Percentiles rank a stretch among this genome's conserved stretches.
These are phyloP conservation scores for Sesia bembeciformis DNA, from an alignment of 2,888 invertebrate species.

Conservation along the genomic window DNA sequence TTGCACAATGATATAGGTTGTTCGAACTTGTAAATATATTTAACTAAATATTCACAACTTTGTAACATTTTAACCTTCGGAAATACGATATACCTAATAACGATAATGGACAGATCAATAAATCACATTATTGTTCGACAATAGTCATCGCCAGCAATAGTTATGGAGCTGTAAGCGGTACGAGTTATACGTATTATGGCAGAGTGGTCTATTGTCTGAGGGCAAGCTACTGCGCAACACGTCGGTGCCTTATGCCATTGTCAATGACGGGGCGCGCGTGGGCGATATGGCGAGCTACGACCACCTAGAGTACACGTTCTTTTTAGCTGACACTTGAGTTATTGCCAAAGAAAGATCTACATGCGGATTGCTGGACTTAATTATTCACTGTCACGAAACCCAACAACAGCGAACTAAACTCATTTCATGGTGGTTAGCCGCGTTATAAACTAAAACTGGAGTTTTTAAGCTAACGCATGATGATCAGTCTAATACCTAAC, in stretches of 20 bases:
- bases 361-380: background rate
- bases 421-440: too few relatives aligned
- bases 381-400: background rate
- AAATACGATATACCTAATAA: constrained; percentile 20
- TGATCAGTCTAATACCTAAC: too few relatives aligned
- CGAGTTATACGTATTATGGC: constrained; percentile 34
- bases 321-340: constrained; percentile 16
- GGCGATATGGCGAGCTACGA: constrained; percentile 31
- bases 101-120: constrained; percentile 29
- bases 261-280: constrained; percentile 33
- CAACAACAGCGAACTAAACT: background rate
- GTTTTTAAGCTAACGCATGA: too few relatives aligned
- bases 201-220: constrained; percentile 51
- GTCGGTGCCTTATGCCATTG: constrained; percentile 37
- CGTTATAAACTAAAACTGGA: too few relatives aligned
- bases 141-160: constrained; percentile 31
- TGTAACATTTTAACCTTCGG: constrained; percentile 18
- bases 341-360: constrained; percentile 8
- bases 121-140: constrained; percentile 41
- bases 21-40: too few relatives aligned
- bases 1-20: too few relatives aligned
- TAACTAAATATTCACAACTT: background rate
- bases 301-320: constrained; percentile 8
- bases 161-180: constrained; percentile 27
- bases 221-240: constrained; percentile 54